Evolutionary conservation across 2,797 vertebrate genomes (phyloP).

Genomic region (Chrysocyon brachyurus): DNA sequence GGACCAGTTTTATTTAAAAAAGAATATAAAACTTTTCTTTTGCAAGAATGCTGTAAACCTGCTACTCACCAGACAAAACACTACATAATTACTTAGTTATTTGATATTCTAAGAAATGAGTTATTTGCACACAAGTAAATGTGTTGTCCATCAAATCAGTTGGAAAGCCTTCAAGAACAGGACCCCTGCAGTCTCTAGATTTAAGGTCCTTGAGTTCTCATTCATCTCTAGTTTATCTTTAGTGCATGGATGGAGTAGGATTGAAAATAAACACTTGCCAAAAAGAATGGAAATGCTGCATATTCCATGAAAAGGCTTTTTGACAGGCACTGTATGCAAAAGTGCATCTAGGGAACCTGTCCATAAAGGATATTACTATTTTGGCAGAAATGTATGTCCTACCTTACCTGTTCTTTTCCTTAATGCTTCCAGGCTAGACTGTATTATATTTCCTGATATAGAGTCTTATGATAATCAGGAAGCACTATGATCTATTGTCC

Average conservation of each 20-base stretch:
- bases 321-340: neutral
- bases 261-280: neutral
- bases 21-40: neutral
- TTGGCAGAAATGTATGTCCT: neutral
- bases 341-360: neutral
- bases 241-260: neutral
- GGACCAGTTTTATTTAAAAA: neutral
- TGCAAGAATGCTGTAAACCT: neutral
- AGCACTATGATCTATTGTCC: neutral
- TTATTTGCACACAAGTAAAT: neutral
- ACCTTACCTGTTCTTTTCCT: neutral
- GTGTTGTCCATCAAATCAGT: neutral
- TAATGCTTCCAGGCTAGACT: neutral
- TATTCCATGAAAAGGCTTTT: neutral
- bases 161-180: neutral
- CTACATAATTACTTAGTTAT: neutral
- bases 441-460: neutral
- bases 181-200: neutral
- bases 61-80: neutral
- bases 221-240: neutral
- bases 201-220: neutral
- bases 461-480: neutral
- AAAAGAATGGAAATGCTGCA: neutral
- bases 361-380: neutral
- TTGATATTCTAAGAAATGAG: neutral